Evolutionary conservation across 2,888 invertebrate genomes (phyloP).

Genomic region (Drosophila mimetica): DNA sequence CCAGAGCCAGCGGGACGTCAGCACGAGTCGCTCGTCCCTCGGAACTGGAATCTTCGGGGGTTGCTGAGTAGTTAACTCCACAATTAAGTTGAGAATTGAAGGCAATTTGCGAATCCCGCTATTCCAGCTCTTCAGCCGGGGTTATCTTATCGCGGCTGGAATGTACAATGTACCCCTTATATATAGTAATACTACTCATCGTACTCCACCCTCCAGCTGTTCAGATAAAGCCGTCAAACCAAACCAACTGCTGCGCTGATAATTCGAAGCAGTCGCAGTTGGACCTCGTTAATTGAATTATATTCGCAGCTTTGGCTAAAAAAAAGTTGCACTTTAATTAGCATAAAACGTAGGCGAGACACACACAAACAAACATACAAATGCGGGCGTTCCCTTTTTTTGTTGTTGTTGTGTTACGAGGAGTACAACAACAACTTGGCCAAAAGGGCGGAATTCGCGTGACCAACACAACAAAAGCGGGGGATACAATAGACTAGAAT

Average conservation of each 20-base stretch:
- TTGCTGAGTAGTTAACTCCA: slow-evolving; percentile 53
- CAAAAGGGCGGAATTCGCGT: slow-evolving; percentile 69
- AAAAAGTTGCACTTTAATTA: slow-evolving; percentile 75
- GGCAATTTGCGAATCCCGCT: slow-evolving; percentile 33
- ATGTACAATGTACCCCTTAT: slow-evolving; percentile 7
- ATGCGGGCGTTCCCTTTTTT: slow-evolving; percentile 30
- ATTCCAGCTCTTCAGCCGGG: slow-evolving; percentile 10
- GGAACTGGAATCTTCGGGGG: slow-evolving; percentile 54
- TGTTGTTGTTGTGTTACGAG: slow-evolving; percentile 9
- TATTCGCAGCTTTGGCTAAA: slow-evolving; percentile 28
- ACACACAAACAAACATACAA: slow-evolving; percentile 26
- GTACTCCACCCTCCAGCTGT: slow-evolving; percentile 27
- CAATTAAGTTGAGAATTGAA: slow-evolving; percentile 52
- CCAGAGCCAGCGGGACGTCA: slow-evolving; percentile 62
- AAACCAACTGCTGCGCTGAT: slow-evolving; percentile 53
- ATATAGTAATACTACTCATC: slow-evolving; percentile 5
- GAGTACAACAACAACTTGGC: slow-evolving; percentile 8
- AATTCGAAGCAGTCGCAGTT: slow-evolving; percentile 37
- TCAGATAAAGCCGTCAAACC: slow-evolving; percentile 59
- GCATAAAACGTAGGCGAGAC: slow-evolving; percentile 62
- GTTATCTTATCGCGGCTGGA: slow-evolving; percentile 36
- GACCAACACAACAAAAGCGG: slow-evolving; percentile 48
- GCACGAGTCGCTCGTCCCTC: slow-evolving; percentile 58
- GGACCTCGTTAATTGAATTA: slow-evolving; percentile 66
- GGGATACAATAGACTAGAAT: neutral